Percentiles rank a stretch among this genome's conserved stretches.
These are phyloP conservation scores for Pseudococcus jackbeardsleyi DNA, from an alignment of 2,888 invertebrate genomes.

Conservation along the genomic window DNA sequence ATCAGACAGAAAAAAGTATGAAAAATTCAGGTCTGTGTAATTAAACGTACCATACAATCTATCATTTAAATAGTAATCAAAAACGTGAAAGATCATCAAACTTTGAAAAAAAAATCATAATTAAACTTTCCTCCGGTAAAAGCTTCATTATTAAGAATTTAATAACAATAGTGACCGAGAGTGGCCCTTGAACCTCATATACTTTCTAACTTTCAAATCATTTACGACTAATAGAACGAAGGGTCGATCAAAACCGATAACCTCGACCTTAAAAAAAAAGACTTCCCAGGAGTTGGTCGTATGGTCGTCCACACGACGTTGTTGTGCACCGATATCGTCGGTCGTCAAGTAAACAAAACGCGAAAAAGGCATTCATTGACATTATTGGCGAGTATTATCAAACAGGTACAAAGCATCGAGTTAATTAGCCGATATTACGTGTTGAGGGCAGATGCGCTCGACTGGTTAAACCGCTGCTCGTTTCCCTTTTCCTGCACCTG, in stretches of 20 bases:
- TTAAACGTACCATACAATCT: no score
- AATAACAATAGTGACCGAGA: no score
- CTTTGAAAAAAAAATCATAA: no score
- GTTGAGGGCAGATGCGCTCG: slow-evolving; percentile 46
- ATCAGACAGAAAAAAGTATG: no score
- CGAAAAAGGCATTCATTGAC: neutral
- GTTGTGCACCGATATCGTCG: neutral
- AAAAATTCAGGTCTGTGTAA: no score
- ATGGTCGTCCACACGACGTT: no score
- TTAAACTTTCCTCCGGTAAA: no score
- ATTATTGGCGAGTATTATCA: slow-evolving; percentile 35
- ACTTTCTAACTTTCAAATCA: neutral
- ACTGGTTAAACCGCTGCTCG: slow-evolving; percentile 46
- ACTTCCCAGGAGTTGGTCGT: neutral
- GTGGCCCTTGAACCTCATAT: neutral
- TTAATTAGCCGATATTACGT: slow-evolving; percentile 49
- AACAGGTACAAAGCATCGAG: slow-evolving; percentile 46
- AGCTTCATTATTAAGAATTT: no score
- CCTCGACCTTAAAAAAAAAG: neutral
- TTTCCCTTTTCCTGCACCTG: slow-evolving; percentile 50
- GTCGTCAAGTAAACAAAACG: slow-evolving; percentile 43
- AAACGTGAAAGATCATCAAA: no score
- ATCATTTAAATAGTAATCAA: no score
- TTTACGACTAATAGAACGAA: neutral
- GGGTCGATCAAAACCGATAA: neutral